These are phyloP conservation scores for Troglohyphantes excavatus DNA, from an alignment of 2,888 invertebrate species.

Conservation along the genomic window DNA sequence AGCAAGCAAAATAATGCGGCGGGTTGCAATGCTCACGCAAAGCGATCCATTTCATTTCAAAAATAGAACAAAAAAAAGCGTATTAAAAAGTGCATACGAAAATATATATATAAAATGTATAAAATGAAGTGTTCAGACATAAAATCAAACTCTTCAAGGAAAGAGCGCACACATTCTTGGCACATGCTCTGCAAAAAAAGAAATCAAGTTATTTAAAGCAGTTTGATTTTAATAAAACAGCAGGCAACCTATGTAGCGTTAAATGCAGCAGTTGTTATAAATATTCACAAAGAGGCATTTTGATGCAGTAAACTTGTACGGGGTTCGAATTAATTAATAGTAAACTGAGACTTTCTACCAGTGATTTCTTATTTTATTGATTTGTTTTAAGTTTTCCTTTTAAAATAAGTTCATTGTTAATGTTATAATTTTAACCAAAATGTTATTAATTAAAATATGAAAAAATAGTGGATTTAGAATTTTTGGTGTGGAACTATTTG, in stretches of 20 bases:
- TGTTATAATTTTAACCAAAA: too few relatives aligned
- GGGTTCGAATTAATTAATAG: too few relatives aligned
- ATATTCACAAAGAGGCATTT: too few relatives aligned
- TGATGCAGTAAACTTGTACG: too few relatives aligned
- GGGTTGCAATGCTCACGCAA: conserved; percentile 30
- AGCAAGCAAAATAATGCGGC: conserved; percentile 64
- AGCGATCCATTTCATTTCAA: conserved; percentile 22
- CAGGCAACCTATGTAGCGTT: neutral
- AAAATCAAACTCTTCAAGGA: conserved; percentile 34
- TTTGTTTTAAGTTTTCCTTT: too few relatives aligned
- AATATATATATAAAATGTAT: conserved; percentile 3
- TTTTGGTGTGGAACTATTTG: too few relatives aligned
- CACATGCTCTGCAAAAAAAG: conserved; percentile 66
- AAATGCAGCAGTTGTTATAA: conserved; percentile 35
- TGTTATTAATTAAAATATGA: too few relatives aligned
- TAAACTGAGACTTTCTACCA: too few relatives aligned
- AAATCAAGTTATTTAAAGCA: conserved; percentile 43
- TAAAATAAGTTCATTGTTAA: too few relatives aligned
- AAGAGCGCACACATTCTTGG: conserved; percentile 31
- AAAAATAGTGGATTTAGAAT: too few relatives aligned
- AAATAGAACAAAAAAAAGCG: conserved; percentile 43
- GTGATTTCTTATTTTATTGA: too few relatives aligned
- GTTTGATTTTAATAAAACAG: conserved; percentile 14
- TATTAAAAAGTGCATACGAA: conserved; percentile 37
- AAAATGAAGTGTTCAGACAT: conserved; percentile 3